Evolutionary conservation across 53 echinoderm and acorn worm genomes (phyloP).

Genomic region (Crossaster papposus): DNA sequence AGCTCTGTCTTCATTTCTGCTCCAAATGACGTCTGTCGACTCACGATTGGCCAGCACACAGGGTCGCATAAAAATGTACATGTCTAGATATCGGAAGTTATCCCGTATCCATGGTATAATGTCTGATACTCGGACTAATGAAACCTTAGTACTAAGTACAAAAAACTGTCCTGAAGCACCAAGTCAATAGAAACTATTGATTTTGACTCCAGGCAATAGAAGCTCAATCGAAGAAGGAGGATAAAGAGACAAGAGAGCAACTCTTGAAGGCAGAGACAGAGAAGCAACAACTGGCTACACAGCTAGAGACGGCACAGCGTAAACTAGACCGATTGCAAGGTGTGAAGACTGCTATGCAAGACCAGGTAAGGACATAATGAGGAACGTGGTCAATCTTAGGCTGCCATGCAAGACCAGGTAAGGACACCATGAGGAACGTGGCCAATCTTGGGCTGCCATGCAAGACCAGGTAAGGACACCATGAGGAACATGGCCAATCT

Average conservation of each 20-base stretch:
- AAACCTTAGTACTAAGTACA: too few relatives aligned
- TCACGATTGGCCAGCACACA: too few relatives aligned
- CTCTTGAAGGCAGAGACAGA: slow-evolving; percentile 84
- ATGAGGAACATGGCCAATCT: neutral
- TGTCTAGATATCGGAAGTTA: too few relatives aligned
- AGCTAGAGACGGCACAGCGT: slow-evolving; percentile 72
- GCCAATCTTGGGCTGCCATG: slow-evolving; percentile 48
- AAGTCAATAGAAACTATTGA: neutral
- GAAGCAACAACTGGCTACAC: slow-evolving; percentile 73
- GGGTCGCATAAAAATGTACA: too few relatives aligned
- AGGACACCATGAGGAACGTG: neutral
- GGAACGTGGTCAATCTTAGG: neutral
- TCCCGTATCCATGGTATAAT: too few relatives aligned
- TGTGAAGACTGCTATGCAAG: slow-evolving; percentile 68
- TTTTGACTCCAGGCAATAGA: slow-evolving; percentile 61
- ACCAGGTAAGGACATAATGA: slow-evolving; percentile 60
- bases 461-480: slow-evolving; percentile 68
- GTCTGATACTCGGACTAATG: too few relatives aligned
- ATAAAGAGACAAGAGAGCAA: slow-evolving; percentile 75
- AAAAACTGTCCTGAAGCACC: too few relatives aligned
- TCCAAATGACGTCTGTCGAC: too few relatives aligned
- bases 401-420: slow-evolving; percentile 78
- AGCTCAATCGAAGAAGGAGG: slow-evolving; percentile 79
- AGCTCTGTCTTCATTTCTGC: too few relatives aligned
- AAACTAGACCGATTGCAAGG: slow-evolving; percentile 82